Evolutionary conservation across 2,797 vertebrate species (phyloP), one percentile per base, ranked within the genome.

Genomic region (Syngnathus rostellatus): DNA sequence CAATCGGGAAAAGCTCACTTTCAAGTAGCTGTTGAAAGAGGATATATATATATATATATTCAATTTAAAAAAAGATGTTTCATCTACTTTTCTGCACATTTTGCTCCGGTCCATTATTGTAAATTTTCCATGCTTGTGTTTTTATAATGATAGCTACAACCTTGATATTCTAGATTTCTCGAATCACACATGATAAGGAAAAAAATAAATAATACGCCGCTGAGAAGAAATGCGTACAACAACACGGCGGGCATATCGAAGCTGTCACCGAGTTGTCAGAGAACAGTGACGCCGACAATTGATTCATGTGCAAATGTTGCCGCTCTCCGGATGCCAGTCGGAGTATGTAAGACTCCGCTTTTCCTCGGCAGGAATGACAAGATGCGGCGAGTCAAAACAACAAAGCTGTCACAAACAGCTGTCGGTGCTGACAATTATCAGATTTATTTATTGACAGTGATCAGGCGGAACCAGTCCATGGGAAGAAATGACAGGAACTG

Each of bases 331-430:
- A 92, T 92, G 93, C 93, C 94, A 94, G 93, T 93, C 93, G 92
- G 90, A 76, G 91, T 93, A 91, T 93, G 92, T 94, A 93, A 94
- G 89, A 94, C 92, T 88, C 89, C 92, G 88, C 92, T 92, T 81
- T 90, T 89, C 89, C 92, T 92, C 89, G 87, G 89, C 83, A 89
- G 93, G 94, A 94, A 92, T 94, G 92, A 94, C 94, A 95, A 91
- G 90, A 91, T 91, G 88, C 93, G 93, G 92, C 90, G 93, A 93
- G 94, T 94, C 92, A 94, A 94, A 92, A 93, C 90, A 93, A 90
- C 88, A 91, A 91, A 94, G 91, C 94, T 98, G 96, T 98, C 96
- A 98, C 92, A 93, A 94, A 94, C 94, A 98, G 95, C 94, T 96
- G 94, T 96, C 94, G 93, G 89, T 92, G 85, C 92, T 90, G 89